Evolutionary conservation across 2,888 invertebrate species (phyloP), one percentile per base, ranked within the genome.

Genomic region (Drosophila vallismaia): DNA sequence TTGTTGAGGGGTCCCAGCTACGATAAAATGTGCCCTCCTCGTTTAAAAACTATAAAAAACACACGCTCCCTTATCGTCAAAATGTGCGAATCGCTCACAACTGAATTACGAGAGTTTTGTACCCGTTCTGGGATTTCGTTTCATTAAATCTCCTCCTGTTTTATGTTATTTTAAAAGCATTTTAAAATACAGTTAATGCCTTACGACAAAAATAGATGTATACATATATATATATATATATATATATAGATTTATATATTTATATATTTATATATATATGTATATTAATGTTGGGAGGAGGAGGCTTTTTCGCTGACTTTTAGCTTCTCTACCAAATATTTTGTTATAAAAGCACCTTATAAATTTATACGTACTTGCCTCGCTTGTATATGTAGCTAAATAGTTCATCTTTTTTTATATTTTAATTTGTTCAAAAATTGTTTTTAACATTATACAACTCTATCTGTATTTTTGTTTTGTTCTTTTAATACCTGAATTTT

Each of bases 401-500:
- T 80, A 76, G 68, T 73, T 79, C 55, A 55, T 76, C 57, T 75
- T 70, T 72, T 72, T 70, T 19, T 26, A 19, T 19, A 19, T 66
- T 46, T 57, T 40, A 53, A 33, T 68, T 63, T 71, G 12, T 71
- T 73, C 75, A 76, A 82, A 82, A 80, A 76, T 74, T 81, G 68
- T 72, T 19, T 67, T 70, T 87, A 87, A 87, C 86, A 87, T 79
- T 85, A 79, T 85, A 87, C 82, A 82, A 82, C 87, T 75, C 86
- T 88, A 84, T 72, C 64, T 84, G 80, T 86, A 64, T 78, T 64
- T 63, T 62, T 60, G 40, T 60, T 58, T 31, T 31, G 6, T 3
- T 45, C 24, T 33, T 44, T 63, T 84, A 86, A 78, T 90, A 91
- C 90, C 90, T 91, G 90, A 91, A 90, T 91, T 91, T 91, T 91